These are phyloP conservation scores for Trachelus stipa DNA, from an alignment of 2,888 invertebrate species.

Conservation along the genomic window DNA sequence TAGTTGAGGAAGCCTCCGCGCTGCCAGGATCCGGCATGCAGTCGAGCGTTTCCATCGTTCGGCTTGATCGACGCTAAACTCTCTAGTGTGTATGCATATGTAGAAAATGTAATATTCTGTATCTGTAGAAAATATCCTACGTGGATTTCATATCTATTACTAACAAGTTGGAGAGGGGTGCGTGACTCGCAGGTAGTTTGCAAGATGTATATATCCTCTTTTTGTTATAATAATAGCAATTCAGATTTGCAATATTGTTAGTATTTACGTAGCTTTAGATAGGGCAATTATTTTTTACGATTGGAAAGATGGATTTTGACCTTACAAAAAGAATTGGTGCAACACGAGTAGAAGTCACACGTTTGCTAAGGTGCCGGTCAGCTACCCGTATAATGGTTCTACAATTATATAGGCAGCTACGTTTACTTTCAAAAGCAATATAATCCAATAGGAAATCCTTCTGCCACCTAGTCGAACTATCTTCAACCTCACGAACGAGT, in stretches of 20 bases:
- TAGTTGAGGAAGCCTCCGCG: background rate
- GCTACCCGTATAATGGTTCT: background rate
- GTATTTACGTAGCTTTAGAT: background rate
- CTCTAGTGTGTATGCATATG: background rate
- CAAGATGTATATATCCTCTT: background rate
- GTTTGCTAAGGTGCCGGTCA: background rate
- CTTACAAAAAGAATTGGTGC: background rate
- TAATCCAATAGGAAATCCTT: background rate
- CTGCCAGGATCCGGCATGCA: background rate
- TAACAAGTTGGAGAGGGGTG: background rate
- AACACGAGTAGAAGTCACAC: background rate
- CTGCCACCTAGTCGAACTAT: conserved; percentile 35
- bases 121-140: background rate
- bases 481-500: conserved; percentile 48
- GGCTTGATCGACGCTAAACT: background rate
- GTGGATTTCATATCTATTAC: background rate
- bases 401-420: background rate
- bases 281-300: background rate
- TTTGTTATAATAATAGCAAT: background rate
- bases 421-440: background rate
- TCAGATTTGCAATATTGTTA: background rate
- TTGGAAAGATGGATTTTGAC: background rate
- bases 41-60: background rate
- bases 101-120: background rate
- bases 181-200: background rate